Evolutionary conservation across 2,797 vertebrate species (phyloP).

Genomic region (Liasis olivaceus): DNA sequence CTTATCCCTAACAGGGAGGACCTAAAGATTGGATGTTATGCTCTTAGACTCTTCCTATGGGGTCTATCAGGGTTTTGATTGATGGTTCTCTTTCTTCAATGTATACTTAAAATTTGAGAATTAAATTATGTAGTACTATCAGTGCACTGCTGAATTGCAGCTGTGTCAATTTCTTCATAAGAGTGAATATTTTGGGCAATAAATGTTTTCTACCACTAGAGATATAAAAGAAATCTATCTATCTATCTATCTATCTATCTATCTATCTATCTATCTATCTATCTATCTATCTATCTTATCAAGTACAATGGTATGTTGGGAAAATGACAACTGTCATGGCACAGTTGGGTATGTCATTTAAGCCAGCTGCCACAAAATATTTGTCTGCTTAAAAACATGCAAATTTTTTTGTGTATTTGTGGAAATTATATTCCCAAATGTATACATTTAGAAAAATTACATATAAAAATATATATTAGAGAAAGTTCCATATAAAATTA

Average conservation of each 20-base stretch:
- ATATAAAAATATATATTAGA: neutral
- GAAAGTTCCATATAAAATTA: neutral
- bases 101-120: neutral
- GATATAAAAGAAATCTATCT: neutral
- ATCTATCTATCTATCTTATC: neutral
- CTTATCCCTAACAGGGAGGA: neutral
- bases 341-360: neutral
- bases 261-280: neutral
- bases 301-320: neutral
- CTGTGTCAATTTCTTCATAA: neutral
- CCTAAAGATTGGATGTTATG: neutral
- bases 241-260: neutral
- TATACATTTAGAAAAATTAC: neutral
- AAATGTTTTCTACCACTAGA: neutral
- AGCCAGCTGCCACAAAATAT: neutral
- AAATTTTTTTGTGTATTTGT: neutral
- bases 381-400: neutral
- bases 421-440: neutral
- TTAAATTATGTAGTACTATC: neutral
- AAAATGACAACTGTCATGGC: neutral
- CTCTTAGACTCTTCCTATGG: neutral
- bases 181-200: neutral
- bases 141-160: neutral
- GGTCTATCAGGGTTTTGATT: neutral
- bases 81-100: neutral